These are phyloP conservation scores for Oreochromis niloticus DNA, from an alignment of 2,113 vertebrate genomes.

Conservation along the genomic window DNA sequence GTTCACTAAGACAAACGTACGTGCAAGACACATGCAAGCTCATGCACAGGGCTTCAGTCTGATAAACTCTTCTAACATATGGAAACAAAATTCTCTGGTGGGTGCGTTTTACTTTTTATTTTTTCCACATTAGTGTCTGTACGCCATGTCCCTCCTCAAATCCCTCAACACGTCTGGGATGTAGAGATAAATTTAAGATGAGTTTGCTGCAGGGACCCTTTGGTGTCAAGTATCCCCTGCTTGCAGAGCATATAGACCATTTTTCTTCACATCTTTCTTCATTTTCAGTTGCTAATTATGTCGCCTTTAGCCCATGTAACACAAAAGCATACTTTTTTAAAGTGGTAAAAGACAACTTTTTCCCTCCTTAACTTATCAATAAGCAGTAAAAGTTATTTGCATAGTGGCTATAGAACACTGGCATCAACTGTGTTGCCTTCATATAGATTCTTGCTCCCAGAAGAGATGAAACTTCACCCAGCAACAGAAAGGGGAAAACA, in stretches of 20 bases:
- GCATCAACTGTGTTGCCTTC: not conserved
- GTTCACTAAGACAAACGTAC: not conserved
- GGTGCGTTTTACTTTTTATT: not conserved
- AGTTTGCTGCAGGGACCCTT: slow-evolving; percentile 12
- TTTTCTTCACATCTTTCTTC: slow-evolving; percentile 24
- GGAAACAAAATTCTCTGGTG: not conserved
- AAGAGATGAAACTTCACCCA: not conserved
- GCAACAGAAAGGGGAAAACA: not conserved
- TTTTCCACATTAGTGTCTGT: not conserved
- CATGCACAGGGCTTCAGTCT: not conserved
- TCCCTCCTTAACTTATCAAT: not conserved
- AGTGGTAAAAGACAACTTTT: not conserved
- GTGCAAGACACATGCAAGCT: not conserved
- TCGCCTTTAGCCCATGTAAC: not conserved
- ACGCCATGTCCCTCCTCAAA: not conserved
- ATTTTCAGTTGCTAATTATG: not conserved
- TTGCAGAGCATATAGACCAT: slow-evolving; percentile 13
- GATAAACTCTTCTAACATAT: not conserved
- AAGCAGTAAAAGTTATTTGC: not conserved
- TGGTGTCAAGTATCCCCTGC: slow-evolving; percentile 37
- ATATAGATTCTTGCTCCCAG: not conserved
- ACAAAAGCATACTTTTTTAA: not conserved
- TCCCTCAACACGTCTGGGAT: slow-evolving; percentile 7
- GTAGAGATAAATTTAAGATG: slow-evolving; percentile 22
- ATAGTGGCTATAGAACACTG: not conserved